Evolutionary conservation across 2,888 invertebrate species (phyloP).

Genomic region (Hirtodrosophila alboralis): DNA sequence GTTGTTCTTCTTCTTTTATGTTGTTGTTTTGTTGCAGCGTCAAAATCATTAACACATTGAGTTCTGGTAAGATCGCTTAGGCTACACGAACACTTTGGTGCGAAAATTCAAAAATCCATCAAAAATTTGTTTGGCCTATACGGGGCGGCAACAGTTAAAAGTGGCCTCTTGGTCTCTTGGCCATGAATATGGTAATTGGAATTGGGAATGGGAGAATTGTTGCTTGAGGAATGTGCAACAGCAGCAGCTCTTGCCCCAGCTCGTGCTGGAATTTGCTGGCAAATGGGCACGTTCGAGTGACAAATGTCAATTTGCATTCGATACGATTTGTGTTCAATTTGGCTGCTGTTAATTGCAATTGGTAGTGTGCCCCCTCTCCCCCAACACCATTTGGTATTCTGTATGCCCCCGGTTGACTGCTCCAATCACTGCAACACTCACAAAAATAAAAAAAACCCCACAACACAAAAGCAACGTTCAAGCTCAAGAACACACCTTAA

Average conservation of each 20-base stretch:
- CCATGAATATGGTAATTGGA: slow-evolving; percentile 51
- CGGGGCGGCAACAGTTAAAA: slow-evolving; percentile 55
- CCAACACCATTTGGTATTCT: not conserved
- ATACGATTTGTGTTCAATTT: slow-evolving; percentile 40
- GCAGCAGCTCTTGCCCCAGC: too few species aligned
- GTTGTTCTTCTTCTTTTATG: slow-evolving; percentile 14
- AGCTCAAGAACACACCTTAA: slow-evolving; percentile 83
- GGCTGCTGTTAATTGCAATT: slow-evolving; percentile 53
- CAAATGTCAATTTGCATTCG: slow-evolving; percentile 78
- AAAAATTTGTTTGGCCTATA: slow-evolving; percentile 29
- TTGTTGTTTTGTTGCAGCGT: slow-evolving; percentile 25
- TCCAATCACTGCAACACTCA: slow-evolving; percentile 46
- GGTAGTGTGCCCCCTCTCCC: slow-evolving; percentile 1
- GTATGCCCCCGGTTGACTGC: slow-evolving; percentile 38
- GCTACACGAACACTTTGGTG: slow-evolving; percentile 62
- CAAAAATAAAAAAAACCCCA: too few species aligned
- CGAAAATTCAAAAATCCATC: slow-evolving; percentile 75
- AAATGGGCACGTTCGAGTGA: slow-evolving; percentile 66
- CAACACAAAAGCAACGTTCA: slow-evolving; percentile 64
- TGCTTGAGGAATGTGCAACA: slow-evolving; percentile 43
- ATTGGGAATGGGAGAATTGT: too few species aligned
- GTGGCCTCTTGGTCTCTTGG: slow-evolving; percentile 26
- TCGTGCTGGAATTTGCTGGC: slow-evolving; percentile 48
- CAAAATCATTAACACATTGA: slow-evolving; percentile 69
- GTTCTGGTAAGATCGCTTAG: slow-evolving; percentile 26